Percentiles rank a stretch among this genome's conserved stretches.
phyloP scores from a whole-genome alignment of 1,140 invertebrate species.

The Palaemon carinicauda region DNA sequence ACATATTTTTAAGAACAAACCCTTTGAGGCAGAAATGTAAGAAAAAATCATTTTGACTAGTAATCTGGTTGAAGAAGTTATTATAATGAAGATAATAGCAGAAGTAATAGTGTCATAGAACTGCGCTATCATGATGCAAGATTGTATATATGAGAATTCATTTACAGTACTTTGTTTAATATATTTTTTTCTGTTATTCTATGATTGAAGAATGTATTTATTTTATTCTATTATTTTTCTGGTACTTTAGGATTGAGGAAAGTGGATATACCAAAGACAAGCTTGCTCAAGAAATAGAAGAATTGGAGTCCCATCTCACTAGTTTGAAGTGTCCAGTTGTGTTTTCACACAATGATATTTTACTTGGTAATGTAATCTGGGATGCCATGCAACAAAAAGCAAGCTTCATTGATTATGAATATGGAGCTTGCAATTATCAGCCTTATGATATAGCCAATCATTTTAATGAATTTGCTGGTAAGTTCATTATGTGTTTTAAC shows the following conservation, averaged over 20 bases:
- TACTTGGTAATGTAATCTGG: constrained; percentile 89
- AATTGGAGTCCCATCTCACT: constrained; percentile 23
- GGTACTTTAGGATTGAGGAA: constrained; percentile 27
- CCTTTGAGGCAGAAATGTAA: too few species aligned
- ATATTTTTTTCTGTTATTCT: neutral
- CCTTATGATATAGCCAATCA: constrained; percentile 98
- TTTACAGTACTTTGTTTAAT: too few species aligned
- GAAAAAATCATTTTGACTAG: too few species aligned
- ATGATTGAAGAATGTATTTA: neutral
- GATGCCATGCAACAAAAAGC: constrained; percentile 73
- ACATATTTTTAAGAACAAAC: too few species aligned
- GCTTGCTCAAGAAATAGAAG: constrained; percentile 29
- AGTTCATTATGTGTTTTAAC: constrained; percentile 50
- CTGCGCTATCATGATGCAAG: too few species aligned
- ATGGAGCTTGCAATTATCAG: constrained; percentile 92
- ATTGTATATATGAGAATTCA: too few species aligned
- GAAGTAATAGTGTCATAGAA: too few species aligned
- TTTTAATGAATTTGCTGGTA: constrained; percentile 96
- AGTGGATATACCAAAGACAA: constrained; percentile 34
- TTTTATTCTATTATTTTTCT: too few species aligned
- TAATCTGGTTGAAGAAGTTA: too few species aligned
- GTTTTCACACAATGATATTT: constrained; percentile 97
- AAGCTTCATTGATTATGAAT: constrained; percentile 97
- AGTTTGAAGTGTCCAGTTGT: constrained; percentile 74
- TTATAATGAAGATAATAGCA: too few species aligned